A percentile compares a stretch with the other conserved stretches of the same genome.
Conservation (phyloP, 1,140 invertebrate genomes). For the Pemphigus obesinymphae region DNA sequence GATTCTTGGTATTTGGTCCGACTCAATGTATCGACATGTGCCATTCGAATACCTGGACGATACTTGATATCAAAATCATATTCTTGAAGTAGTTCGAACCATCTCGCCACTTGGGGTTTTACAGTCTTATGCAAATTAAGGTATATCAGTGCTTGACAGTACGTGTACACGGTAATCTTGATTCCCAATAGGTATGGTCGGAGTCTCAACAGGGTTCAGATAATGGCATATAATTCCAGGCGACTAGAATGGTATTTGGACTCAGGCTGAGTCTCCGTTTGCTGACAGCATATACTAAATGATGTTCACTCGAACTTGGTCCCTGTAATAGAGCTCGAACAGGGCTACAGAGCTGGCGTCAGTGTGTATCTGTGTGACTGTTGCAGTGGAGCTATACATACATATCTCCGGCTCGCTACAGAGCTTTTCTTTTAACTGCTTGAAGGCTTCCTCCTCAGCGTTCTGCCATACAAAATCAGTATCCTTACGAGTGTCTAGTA, state of each 20-base stretch:
- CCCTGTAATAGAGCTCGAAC: not conserved
- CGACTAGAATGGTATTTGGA: not conserved
- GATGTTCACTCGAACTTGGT: not conserved
- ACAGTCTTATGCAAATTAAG: not conserved
- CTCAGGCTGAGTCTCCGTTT: not conserved
- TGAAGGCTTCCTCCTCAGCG: not conserved
- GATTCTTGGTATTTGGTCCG: too few relatives aligned
- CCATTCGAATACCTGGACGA: constrained; percentile 46
- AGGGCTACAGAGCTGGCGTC: not conserved
- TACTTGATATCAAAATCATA: constrained; percentile 44
- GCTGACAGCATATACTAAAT: not conserved
- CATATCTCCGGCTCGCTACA: not conserved
- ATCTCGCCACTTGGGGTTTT: not conserved
- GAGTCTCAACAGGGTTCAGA: not conserved
- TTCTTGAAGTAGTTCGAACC: not conserved
- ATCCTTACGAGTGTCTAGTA: not conserved
- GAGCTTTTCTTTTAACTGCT: constrained; percentile 40
- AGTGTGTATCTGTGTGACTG: constrained; percentile 23
- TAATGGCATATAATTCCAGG: not conserved
- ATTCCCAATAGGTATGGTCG: not conserved
- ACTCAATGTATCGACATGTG: constrained; percentile 50
- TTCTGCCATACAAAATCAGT: not conserved
- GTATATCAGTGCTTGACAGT: not conserved
- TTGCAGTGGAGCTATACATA: not conserved
- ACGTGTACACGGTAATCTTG: not conserved